Base-by-base conservation (phyloP, 2,888 invertebrate genomes). In the Empis stercorea region DNA sequence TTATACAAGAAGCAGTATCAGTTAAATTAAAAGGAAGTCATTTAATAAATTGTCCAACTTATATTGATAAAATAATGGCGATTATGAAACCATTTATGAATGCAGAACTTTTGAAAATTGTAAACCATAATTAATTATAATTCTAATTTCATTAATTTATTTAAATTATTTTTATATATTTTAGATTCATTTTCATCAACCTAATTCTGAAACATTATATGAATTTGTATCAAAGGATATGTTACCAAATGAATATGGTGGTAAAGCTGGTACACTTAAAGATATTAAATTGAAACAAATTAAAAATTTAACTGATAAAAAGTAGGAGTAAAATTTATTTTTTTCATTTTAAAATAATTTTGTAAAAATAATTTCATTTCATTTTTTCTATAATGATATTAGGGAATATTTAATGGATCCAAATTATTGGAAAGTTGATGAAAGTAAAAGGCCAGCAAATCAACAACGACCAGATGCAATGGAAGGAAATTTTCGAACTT, bases 1-100 rank as follows among this genome's bases (percentile, higher is more conserved):
- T 79, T 61, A 63, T 83, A 4, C 81, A 84, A 61, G 82, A 84
- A 56, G 82, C 76, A 14, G 63, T 80, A 63, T 82, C 83, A 1
- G 73, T 80, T 3, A 73, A 79, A 48, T 72, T 84, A 63, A 75
- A 75, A 53, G 77, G 73, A 1, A 78, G 83, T 46, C 81, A 84
- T 59, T 73, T 84, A 1, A 62, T 84, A 44, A 84, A 84, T 58
- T 72, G 73, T 0, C 74, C 74, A 48, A 70, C 77, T 0, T 71
- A 76, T 34, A 60, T 78, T 37, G 78, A 78, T 59, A 77, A 76
- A 57, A 67, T 79, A 51, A 62, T 79, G 65, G 57, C 75, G 27
- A 61, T 79, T 53, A 70, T 78, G 54, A 71, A 68, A 51, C 79
- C 79, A 0, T 79, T 80, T 54, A 72, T 79, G 69, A 74, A 75